Evolutionary conservation across 2,888 invertebrate genomes (phyloP), one percentile per base, ranked within the genome.

Genomic region (Drosophila villosipedis): DNA sequence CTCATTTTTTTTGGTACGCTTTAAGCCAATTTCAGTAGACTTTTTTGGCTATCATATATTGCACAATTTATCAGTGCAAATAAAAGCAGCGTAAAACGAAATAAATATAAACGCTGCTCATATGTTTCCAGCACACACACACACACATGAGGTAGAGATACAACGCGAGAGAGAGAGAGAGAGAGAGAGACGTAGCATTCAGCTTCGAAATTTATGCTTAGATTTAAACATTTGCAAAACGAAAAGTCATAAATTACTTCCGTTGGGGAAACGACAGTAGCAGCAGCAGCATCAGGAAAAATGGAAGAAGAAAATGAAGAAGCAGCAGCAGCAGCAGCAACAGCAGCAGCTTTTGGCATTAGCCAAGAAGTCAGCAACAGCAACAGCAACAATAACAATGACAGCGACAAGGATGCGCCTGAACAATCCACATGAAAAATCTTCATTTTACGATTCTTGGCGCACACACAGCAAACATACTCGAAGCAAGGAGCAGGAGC

Each of bases 171-270:
- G 70, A 63, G 69, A 59, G 47, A 63, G 53, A 35, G 30, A 58
- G 37, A 59, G 70, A 63, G 63, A 55, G 53, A 66, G 53, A 31
- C 9, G 33, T 55, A 43, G 35, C 61, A 43, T n/a, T 25, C 55
- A 66, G 76, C 69, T 74, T 59, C 70, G 61, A 73, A 83, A 89
- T 89, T 89, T 89, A 91, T 91, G 91, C 76, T 91, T 87, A 87
- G 91, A 89, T 89, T 89, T 88, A 84, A 89, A 80, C 91, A 89
- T 91, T 89, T 87, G 85, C 91, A 82, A 91, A 89, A 81, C 89
- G 88, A 89, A 89, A 89, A 89, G 88, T 89, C 89, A 89, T 89
- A 89, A 89, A 89, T 89, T 91, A 89, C 91, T 83, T 83, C 82
- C 88, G 85, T 70, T 82, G 80, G 75, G 84, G 84, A 80, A 84